phyloP scores from a whole-genome alignment of 1,140 invertebrate genomes.

The Drosophila yakuba region DNA sequence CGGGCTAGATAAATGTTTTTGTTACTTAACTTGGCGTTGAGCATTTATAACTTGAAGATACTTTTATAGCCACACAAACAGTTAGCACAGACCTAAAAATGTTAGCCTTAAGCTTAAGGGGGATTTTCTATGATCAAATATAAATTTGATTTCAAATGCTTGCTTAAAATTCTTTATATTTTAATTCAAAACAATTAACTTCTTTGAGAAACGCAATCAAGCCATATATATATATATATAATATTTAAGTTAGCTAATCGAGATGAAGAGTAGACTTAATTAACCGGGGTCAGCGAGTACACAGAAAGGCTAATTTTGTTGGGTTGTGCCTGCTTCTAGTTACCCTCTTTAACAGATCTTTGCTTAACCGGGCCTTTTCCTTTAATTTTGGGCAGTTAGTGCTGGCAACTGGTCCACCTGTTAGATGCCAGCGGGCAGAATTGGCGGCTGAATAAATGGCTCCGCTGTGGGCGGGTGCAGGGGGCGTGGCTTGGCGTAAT shows the following conservation, averaged over 20 bases:
- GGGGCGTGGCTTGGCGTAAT: constrained; percentile 61
- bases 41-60: no score
- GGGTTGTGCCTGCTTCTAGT: neutral
- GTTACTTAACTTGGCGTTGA: no score
- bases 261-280: neutral
- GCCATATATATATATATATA: no score
- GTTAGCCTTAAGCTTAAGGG: no score
- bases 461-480: constrained; percentile 27
- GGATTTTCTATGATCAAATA: no score
- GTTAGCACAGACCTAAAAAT: no score
- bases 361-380: constrained; percentile 15
- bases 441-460: constrained; percentile 31
- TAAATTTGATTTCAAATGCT: no score
- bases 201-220: neutral
- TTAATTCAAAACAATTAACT: neutral
- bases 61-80: no score
- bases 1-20: neutral
- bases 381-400: constrained; percentile 26
- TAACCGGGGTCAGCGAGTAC: neutral
- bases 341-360: neutral
- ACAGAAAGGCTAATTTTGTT: constrained; percentile 1
- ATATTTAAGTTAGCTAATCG: neutral
- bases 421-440: constrained; percentile 59
- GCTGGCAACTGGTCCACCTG: constrained; percentile 51
- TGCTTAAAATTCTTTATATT: neutral